Base-by-base conservation (phyloP, 2,113 vertebrate species). In the Xenopus tropicalis region DNA sequence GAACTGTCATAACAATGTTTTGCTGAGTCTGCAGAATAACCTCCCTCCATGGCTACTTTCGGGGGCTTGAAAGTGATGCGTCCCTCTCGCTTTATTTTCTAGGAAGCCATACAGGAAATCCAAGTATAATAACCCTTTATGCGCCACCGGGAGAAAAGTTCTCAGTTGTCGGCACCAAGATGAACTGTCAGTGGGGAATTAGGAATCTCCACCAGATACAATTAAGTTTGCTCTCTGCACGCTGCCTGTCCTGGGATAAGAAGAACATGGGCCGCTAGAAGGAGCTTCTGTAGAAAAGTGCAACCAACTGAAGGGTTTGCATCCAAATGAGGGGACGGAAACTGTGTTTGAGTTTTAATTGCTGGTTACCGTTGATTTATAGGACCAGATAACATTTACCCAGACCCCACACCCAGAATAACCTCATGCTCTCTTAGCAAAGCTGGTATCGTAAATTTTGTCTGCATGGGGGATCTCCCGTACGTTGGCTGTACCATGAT, bases 271-370 rank as follows among this genome's bases (percentile, higher is more conserved):
- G 66, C 20, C 51, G 7, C 25, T 76, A 76, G 29, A 16, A 62
- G 29, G n/a, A 17, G 11, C 14, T 63, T 62, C 11, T 4, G n/a
- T 12, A 54, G 46, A 46, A 51, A 52, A 14, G 59, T 52, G 17
- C 20, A 61, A 16, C 11, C 66, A 43, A 25, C 9, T 43, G 11
- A 0, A 59, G 61, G 14, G 44, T 57, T 69, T 17, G 6, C 13
- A 54, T 69, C 73, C 73, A 69, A 76, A 76, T 76, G 73, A 76
- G 69, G 73, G 73, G 73, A 76, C 66, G 16, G 24, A 69, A 69
- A 69, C 48, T 54, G 58, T 56, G 44, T 61, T 56, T 69, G 66
- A 69, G 58, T 69, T 69, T 56, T n/a, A 56, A 62, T 56, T 44
- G 58, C 61, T 76, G 44, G 24, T 24, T 76, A 63, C 43, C 58